Base-by-base conservation (phyloP, 2,113 vertebrate species). In the Gallinago media region DNA sequence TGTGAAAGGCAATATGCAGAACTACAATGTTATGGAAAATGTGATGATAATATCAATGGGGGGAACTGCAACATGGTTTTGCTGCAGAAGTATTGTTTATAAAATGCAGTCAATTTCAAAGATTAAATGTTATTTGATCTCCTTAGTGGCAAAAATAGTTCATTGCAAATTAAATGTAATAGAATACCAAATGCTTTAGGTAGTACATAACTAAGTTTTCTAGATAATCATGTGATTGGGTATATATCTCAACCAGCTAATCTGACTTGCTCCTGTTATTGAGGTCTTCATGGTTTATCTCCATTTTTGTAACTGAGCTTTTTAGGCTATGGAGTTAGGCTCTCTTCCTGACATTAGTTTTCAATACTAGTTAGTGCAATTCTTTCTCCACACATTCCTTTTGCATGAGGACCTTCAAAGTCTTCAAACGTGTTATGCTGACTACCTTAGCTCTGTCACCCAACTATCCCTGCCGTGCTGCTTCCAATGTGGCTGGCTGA, bases 391-490 rank as follows among this genome's bases (percentile, higher is more conserved):
- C 1, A 0, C 34, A 3, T 6, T 71, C 2, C 27, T 95, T 86
- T 67, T 84, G 29, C 20, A 11, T 59, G 55, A 68, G 20, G 29
- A 83, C 29, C 47, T 78, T 84, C 52, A 31, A 21, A 80, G 34
- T 47, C 29, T 80, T 71, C 29, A 44, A 23, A 47, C 2, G 3
- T 1, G 0, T 54, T 38, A 19, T 1, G 14, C 23, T 52, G 26
- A 18, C 34, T 16, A n/a, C 17, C 12, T 44, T 27, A 34, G 15
- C 12, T 29, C 25, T 71, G 29, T 29, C n/a, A 31, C 32, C 4
- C 6, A 0, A 13, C 68, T 31, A 4, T 11, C 31, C n/a, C 36
- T 63, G 19, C 25, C 61, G 26, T 1, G 1, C 56, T 55, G 9
- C 46, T 56, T 34, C 25, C 22, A 62, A 25, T 10, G 0, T 15